Conservation (phyloP, 2,113 vertebrate genomes). For the Peromyscus leucopus region DNA sequence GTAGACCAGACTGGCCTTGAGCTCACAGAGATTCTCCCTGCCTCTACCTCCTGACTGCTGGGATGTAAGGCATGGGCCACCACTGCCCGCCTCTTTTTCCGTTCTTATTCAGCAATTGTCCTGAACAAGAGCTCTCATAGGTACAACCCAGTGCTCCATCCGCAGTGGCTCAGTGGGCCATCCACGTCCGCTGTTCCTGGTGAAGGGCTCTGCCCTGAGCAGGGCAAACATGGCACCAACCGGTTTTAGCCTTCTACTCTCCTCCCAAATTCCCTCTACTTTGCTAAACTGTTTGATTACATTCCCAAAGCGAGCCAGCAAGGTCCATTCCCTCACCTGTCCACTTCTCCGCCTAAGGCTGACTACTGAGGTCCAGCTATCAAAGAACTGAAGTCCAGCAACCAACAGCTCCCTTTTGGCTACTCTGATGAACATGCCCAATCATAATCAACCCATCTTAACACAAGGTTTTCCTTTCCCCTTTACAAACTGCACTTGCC, state of each 20-base stretch:
- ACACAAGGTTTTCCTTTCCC: neutral
- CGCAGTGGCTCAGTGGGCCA: neutral
- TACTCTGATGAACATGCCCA: neutral
- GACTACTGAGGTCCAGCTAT: neutral
- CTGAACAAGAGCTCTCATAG: neutral
- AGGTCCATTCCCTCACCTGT: neutral
- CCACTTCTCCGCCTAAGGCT: neutral
- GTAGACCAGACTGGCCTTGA: too few species aligned
- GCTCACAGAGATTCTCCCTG: neutral
- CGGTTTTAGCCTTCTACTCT: neutral
- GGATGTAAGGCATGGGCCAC: neutral
- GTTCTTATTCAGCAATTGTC: neutral
- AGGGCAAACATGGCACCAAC: neutral
- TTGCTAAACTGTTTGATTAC: neutral
- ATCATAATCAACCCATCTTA: neutral
- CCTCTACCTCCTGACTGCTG: neutral
- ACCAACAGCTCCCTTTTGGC: neutral
- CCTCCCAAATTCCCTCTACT: neutral
- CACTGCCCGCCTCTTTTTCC: neutral
- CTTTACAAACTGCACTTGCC: neutral
- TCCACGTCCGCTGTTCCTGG: neutral
- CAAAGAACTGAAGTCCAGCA: neutral
- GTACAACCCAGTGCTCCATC: neutral
- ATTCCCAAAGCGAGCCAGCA: neutral
- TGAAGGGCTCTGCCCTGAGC: neutral